Percentiles rank a stretch among this genome's conserved stretches.
Conservation (phyloP, 1,140 invertebrate genomes). For the Nebria ingens region DNA sequence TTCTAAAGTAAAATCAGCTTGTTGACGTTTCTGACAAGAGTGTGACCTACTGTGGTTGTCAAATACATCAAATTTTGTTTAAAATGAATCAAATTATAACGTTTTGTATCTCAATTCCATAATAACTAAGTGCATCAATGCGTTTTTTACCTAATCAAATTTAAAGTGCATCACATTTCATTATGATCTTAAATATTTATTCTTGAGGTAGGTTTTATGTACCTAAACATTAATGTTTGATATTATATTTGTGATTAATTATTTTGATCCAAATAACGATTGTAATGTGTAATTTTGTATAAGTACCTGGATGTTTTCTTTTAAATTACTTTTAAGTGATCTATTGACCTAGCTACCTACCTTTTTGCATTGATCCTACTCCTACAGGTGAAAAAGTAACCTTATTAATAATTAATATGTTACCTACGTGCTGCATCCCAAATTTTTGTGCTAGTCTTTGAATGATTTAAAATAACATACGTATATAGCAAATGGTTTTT, state of each 20-base stretch:
- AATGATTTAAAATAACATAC: not conserved
- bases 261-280: too few relatives aligned
- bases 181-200: not conserved
- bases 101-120: not conserved
- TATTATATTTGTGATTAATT: too few relatives aligned
- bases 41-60: not conserved
- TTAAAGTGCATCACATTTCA: too few relatives aligned
- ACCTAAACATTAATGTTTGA: too few relatives aligned
- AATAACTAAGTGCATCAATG: too few relatives aligned
- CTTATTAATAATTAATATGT: not conserved
- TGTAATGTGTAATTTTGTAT: too few relatives aligned
- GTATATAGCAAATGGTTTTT: too few relatives aligned
- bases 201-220: not conserved
- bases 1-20: not conserved
- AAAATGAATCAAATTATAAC: not conserved
- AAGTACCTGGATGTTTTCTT: not conserved
- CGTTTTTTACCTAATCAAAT: not conserved
- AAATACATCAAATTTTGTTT: not conserved
- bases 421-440: not conserved
- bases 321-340: not conserved
- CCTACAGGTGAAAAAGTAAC: not conserved
- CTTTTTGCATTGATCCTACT: not conserved
- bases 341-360: slow-evolving; percentile 4
- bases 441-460: not conserved
- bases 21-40: not conserved